Evolutionary conservation across 2,888 invertebrate genomes (phyloP).

Genomic region (Slavum lentiscoides): DNA sequence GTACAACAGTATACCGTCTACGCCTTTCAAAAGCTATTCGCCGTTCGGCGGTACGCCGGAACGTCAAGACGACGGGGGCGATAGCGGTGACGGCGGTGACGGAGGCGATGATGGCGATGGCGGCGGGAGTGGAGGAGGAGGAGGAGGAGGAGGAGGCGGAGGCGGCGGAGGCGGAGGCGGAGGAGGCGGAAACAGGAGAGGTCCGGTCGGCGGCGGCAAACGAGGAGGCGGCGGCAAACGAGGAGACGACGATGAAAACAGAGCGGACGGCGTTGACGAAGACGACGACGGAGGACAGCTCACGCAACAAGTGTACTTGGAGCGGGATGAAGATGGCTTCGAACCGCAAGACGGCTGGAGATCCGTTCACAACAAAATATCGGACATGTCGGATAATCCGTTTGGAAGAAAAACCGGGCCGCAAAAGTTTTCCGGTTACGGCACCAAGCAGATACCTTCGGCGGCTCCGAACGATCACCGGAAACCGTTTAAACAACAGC

Average conservation of each 20-base stretch:
- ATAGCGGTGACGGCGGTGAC: not conserved
- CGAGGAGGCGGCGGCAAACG: not conserved
- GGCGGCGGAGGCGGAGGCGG: not conserved
- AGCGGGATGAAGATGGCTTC: conserved; percentile 23
- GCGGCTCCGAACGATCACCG: not conserved
- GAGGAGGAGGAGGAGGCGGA: not conserved
- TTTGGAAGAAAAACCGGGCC: not conserved
- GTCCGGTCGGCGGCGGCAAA: not conserved
- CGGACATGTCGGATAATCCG: not conserved
- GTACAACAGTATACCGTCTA: not conserved
- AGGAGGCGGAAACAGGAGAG: not conserved
- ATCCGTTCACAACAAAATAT: conserved; percentile 21
- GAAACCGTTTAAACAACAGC: not conserved
- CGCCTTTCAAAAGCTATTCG: not conserved
- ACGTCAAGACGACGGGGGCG: conserved; percentile 47
- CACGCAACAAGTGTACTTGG: not conserved
- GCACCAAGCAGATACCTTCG: not conserved
- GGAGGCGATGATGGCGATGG: not conserved
- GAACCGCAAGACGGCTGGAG: conserved; percentile 18
- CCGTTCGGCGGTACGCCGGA: conserved; percentile 6
- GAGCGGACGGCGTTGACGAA: not conserved
- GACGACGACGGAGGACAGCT: not conserved
- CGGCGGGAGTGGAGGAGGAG: not conserved
- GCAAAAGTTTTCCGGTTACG: conserved; percentile 23
- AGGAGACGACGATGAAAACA: not conserved